Base-by-base conservation (phyloP, 2,797 vertebrate genomes). In the Hydrophis major region DNA sequence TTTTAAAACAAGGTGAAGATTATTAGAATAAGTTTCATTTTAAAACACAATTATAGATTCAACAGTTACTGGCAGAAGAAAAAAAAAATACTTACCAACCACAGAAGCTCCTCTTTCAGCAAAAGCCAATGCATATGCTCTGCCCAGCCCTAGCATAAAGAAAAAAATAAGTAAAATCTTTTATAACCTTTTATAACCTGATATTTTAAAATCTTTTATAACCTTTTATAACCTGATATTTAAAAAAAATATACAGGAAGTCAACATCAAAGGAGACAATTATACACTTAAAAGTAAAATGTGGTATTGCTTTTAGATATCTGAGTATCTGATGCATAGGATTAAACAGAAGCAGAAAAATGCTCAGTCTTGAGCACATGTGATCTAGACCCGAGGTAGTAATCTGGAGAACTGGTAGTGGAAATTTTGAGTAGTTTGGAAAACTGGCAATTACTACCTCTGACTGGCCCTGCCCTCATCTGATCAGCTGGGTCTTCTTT, bases 91-190 rank as follows among this genome's bases (percentile, higher is more conserved):
- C 98, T 98, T 98, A 99, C 99, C 99, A 95, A 99, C 96, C 89
- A 99, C 99, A 25, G 98, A 98, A 86, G 99, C 99, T 87, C 99
- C 99, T 98, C 99, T 98, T 96, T 98, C 98, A 27, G 98, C 99
- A 98, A 99, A 99, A 94, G 99, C 98, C 96, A 99, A 95, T 18
- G 99, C 99, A 97, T 99, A 99, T 47, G 98, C 98, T 97, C 97
- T 98, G 50, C 99, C 99, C 95, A 99, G 97, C 69, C 99, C 99
- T 99, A 97, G 47, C 89, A 87, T 12, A 25, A 94, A 96, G 94
- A 93, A 28, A 92, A 27, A 28, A 90, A 55, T 37, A 28, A 90
- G 47, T 37, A 69, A 69, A 3, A 22, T 74, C 25, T 32, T 27
- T 50, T 50, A 50, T 50, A 50, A 50, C 6, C 47, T 50, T 61